These are phyloP conservation scores for Sternotherus odoratus DNA, from an alignment of 2,797 vertebrate species.

Conservation along the genomic window DNA sequence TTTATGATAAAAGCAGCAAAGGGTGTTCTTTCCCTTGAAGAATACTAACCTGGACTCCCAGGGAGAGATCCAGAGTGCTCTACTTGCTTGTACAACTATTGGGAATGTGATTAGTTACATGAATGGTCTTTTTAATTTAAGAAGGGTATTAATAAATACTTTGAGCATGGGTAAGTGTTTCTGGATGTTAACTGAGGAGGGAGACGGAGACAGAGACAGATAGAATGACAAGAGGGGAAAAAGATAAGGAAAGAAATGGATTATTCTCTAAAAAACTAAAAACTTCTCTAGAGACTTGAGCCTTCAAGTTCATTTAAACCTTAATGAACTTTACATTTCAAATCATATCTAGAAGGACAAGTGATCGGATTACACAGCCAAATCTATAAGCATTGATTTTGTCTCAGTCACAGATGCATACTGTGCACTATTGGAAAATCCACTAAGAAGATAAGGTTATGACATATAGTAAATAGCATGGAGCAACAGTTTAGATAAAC, in stretches of 20 bases:
- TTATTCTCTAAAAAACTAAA: slow-evolving; percentile 79
- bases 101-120: slow-evolving; percentile 21
- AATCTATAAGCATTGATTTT: slow-evolving; percentile 89
- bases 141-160: background rate
- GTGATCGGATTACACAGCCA: slow-evolving; percentile 86
- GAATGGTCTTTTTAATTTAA: slow-evolving; percentile 2
- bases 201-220: slow-evolving; percentile 48
- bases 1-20: slow-evolving; percentile 16
- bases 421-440: slow-evolving; percentile 75
- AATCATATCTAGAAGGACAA: slow-evolving; percentile 85
- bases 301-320: slow-evolving; percentile 85
- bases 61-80: background rate
- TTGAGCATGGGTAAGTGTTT: slow-evolving; percentile 36
- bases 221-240: slow-evolving; percentile 41
- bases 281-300: slow-evolving; percentile 77
- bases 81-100: slow-evolving; percentile 40
- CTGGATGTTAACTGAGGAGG: slow-evolving; percentile 61
- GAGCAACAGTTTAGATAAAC: slow-evolving; percentile 56
- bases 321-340: slow-evolving; percentile 84
- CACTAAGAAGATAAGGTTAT: slow-evolving; percentile 79
- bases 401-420: slow-evolving; percentile 80
- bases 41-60: background rate
- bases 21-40: background rate
- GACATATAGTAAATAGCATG: slow-evolving; percentile 60
- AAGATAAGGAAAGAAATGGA: slow-evolving; percentile 72